Base-by-base conservation (phyloP, 2,888 invertebrate genomes). In the Drosophila basisetae region DNA sequence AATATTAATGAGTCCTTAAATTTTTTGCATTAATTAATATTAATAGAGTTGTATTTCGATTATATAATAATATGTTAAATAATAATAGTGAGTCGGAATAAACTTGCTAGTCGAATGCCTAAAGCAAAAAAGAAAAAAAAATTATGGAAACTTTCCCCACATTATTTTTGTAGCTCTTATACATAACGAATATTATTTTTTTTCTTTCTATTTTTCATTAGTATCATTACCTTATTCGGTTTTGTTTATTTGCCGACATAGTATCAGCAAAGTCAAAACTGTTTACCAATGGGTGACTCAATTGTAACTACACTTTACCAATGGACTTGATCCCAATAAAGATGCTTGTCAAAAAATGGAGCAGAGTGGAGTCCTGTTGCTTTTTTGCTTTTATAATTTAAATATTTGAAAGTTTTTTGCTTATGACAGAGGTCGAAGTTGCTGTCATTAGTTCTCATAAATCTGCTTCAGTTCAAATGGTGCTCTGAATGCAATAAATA, bases 401-500 rank as follows among this genome's bases (percentile, higher is more conserved):
- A 76, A 73, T 68, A 73, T 63, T 28, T 39, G 33, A 33, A 68
- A 79, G 67, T 70, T 68, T 62, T 67, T 71, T 59, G 66, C 84
- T 76, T 75, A 78, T 80, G 71, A 66, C 67, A 70, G 58, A 55
- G 59, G 7, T 22, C 33, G 49, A 39, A 22, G 62, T 47, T 49
- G 64, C 65, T 54, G 35, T 28, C 37, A 56, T 65, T 71, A 59
- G 64, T 66, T 43, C 71, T 83, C 77, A 83, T 81, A 86, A 84
- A 76, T 83, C 80, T 80, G 63, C 39, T 79, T 74, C 81, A 73
- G 83, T 86, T 89, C 78, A 89, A 85, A 85, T 85, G 83, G 76
- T 77, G 70, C 71, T 80, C 61, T 63, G 58, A 78, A 71, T 65
- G 86, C 80, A 75, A 78, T 80, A 89, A 86, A 87, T 87, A 84